Evolutionary conservation across 2,888 invertebrate species (phyloP).

Genomic region (Mimumesa dahlbomi): DNA sequence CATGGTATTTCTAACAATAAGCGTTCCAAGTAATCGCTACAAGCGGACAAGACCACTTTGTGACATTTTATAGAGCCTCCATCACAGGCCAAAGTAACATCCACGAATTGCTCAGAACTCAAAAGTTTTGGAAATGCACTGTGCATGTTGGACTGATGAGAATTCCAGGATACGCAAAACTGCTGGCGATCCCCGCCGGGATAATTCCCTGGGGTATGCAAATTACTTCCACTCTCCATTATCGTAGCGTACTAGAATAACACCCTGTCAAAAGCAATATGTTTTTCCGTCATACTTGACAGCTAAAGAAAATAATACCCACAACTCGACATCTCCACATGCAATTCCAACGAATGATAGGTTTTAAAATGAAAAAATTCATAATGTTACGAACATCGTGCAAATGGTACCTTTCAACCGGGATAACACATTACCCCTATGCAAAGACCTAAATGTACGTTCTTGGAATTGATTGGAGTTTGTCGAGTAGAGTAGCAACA

Average conservation of each 20-base stretch:
- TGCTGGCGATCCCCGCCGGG: constrained; percentile 81
- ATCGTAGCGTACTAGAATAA: constrained; percentile 23
- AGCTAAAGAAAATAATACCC: no score
- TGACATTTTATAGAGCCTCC: constrained; percentile 93
- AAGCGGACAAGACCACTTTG: constrained; percentile 92
- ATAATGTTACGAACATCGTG: no score
- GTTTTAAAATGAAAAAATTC: no score
- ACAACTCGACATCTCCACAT: no score
- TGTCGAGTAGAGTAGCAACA: no score
- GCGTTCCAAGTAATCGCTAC: constrained; percentile 92
- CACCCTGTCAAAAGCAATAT: constrained; percentile 44
- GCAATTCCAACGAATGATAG: no score
- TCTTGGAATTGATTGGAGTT: no score
- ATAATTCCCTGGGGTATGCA: constrained; percentile 73
- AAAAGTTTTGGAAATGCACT: constrained; percentile 89
- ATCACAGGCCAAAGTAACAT: constrained; percentile 94
- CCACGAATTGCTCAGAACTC: constrained; percentile 90
- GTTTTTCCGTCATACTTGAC: no score
- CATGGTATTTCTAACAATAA: constrained; percentile 92
- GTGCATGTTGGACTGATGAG: constrained; percentile 90
- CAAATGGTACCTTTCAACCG: no score
- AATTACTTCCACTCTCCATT: constrained; percentile 75
- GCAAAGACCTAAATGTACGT: no score
- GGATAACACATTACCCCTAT: no score
- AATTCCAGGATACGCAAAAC: constrained; percentile 91